Conservation (phyloP, 2,113 vertebrate genomes). For the Cavia aperea region DNA sequence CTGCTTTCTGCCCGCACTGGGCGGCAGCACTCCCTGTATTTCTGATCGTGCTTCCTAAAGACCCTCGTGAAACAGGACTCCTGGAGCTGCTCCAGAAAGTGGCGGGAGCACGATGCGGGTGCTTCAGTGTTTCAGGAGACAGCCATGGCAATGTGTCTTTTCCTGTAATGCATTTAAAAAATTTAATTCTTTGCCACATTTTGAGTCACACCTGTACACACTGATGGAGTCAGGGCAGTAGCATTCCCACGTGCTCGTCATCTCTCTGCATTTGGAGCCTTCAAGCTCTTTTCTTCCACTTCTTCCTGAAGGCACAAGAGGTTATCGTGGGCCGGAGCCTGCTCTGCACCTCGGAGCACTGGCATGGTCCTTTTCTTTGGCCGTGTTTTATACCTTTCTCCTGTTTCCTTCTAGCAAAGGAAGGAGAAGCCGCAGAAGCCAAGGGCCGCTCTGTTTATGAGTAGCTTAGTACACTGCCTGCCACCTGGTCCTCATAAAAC, state of each 20-base stretch:
- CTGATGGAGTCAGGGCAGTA: not conserved
- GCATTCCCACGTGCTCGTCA: not conserved
- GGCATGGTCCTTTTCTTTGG: too few relatives aligned
- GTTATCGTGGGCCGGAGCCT: too few relatives aligned
- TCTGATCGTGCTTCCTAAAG: not conserved
- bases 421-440: not conserved
- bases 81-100: not conserved
- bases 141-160: not conserved
- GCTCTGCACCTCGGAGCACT: rapidly evolving
- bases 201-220: not conserved
- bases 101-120: not conserved
- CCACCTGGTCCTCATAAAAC: not conserved
- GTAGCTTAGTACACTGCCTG: not conserved
- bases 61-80: not conserved
- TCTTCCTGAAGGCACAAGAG: not conserved
- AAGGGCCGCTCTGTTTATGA: not conserved
- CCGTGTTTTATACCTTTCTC: not conserved
- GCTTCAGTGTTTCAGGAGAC: not conserved
- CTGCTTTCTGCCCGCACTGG: not conserved
- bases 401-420: not conserved
- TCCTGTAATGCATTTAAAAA: not conserved
- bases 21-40: not conserved
- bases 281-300: too few relatives aligned
- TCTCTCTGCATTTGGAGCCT: not conserved
- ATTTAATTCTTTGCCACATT: not conserved